phyloP scores from a whole-genome alignment of 2,888 invertebrate genomes.

The Tanaodytes sp. region DNA sequence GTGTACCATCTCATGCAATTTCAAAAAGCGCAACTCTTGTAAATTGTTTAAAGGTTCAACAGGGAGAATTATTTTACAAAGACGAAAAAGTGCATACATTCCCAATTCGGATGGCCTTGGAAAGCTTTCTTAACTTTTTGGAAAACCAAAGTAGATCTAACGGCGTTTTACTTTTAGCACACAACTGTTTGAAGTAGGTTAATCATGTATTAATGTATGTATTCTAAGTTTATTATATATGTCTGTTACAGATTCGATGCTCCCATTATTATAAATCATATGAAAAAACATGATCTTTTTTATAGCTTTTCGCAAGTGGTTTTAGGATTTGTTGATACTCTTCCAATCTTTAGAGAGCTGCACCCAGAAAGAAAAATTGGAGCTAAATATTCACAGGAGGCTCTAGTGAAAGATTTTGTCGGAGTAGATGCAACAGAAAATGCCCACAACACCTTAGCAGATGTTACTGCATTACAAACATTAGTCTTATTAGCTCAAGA shows the following conservation, averaged over 20 bases:
- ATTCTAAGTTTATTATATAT: slow-evolving; percentile 1
- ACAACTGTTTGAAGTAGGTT: slow-evolving; percentile 5
- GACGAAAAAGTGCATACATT: neutral
- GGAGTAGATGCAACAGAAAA: neutral
- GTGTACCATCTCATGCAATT: neutral
- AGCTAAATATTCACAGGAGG: neutral
- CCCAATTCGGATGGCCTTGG: neutral
- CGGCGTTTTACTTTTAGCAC: slow-evolving; percentile 10
- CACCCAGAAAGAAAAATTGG: slow-evolving; percentile 6
- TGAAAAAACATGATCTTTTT: slow-evolving; percentile 2
- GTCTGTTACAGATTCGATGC: slow-evolving; percentile 8
- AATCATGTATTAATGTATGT: no score
- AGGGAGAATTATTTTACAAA: slow-evolving; percentile 8
- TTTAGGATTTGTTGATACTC: slow-evolving; percentile 3
- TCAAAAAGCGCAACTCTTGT: neutral
- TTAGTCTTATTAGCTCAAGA: no score
- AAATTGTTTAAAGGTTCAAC: neutral
- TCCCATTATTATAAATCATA: slow-evolving; percentile 6
- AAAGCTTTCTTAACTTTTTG: slow-evolving; percentile 2
- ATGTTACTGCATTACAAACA: slow-evolving; percentile 5
- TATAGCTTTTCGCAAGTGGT: neutral
- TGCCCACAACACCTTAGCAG: slow-evolving; percentile 6
- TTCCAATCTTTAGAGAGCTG: neutral
- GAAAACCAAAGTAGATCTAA: neutral
- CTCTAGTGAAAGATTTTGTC: slow-evolving; percentile 1